phyloP scores from a whole-genome alignment of 2,888 invertebrate genomes.

The Microplitis manilae region DNA sequence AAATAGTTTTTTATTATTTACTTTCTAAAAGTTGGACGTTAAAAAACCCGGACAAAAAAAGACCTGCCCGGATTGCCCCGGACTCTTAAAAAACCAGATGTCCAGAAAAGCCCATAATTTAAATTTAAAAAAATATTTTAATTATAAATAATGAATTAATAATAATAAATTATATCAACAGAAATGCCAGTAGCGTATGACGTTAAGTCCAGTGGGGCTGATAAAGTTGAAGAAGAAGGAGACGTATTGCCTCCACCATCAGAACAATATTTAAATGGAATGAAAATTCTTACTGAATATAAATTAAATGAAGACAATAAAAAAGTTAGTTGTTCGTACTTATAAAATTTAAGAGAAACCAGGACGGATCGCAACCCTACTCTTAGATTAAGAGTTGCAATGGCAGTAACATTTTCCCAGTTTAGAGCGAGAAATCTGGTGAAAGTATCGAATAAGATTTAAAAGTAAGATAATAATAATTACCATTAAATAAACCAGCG shows the following conservation, averaged over 20 bases:
- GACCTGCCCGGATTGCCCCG: too few species aligned
- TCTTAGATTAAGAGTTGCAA: too few species aligned
- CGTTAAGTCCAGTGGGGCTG: constrained; percentile 94
- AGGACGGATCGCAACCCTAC: too few species aligned
- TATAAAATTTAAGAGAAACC: constrained; percentile 88
- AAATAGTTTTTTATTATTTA: too few species aligned
- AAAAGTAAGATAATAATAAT: constrained; percentile 28
- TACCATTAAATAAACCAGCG: constrained; percentile 70
- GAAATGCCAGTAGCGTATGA: constrained; percentile 86
- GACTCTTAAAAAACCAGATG: too few species aligned
- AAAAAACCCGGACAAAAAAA: too few species aligned
- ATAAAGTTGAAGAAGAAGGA: constrained; percentile 93
- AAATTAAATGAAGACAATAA: constrained; percentile 93
- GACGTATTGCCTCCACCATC: constrained; percentile 81
- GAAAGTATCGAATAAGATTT: constrained; percentile 14
- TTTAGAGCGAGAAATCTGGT: too few species aligned
- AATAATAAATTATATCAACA: constrained; percentile 10
- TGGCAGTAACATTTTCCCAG: too few species aligned
- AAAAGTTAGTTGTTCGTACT: constrained; percentile 88
- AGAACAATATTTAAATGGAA: constrained; percentile 87
- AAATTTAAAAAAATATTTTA: too few species aligned
- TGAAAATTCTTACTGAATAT: constrained; percentile 94
- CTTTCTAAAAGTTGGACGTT: too few species aligned
- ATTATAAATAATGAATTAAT: too few species aligned
- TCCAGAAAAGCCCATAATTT: too few species aligned